Base-by-base conservation (phyloP, 2,113 vertebrate genomes). In the Corythornis madagascariensis region DNA sequence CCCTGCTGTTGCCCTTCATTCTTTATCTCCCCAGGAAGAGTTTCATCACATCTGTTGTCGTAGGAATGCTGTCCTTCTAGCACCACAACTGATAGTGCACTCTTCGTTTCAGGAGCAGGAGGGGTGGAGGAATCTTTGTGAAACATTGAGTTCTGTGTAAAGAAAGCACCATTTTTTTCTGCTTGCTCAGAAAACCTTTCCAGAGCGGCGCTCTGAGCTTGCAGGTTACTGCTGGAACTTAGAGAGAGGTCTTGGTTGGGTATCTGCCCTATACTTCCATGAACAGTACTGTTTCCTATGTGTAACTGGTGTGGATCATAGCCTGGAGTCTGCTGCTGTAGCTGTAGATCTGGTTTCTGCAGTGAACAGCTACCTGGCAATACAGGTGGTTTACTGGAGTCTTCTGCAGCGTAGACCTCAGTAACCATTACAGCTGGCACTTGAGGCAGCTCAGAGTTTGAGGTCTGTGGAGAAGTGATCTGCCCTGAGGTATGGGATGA, bases 401-500 rank as follows among this genome's bases (percentile, higher is more conserved):
- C 95, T 83, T 98, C 97, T 88, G 93, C 47, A 21, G 89, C 94
- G 81, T 97, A 96, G 94, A 96, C 96, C 93, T 98, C 96, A 96
- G 96, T 88, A 94, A 94, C 97, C 96, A 91, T 94, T 93, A 94
- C 95, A 95, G 97, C 96, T 96, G 98, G 97, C 97, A 97, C 96
- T 93, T 97, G 97, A 96, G 97, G 97, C 97, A 98, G 98, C 97
- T 98, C 98, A 83, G 98, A 98, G 95, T 97, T 96, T 81, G 98
- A 97, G 97, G 98, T 98, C 95, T 98, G 98, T 94, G 96, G 95
- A 91, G 98, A 98, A 97, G 88, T 96, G 93, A 97, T 97, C 96
- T 98, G 98, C 96, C 98, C 99, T 99, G 99, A 99, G 98, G 97
- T 98, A 98, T 98, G 97, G 97, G 97, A 96, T 91, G 98, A 97